Conservation (phyloP, 2,888 invertebrate species). For the Marronus borbonicus region DNA sequence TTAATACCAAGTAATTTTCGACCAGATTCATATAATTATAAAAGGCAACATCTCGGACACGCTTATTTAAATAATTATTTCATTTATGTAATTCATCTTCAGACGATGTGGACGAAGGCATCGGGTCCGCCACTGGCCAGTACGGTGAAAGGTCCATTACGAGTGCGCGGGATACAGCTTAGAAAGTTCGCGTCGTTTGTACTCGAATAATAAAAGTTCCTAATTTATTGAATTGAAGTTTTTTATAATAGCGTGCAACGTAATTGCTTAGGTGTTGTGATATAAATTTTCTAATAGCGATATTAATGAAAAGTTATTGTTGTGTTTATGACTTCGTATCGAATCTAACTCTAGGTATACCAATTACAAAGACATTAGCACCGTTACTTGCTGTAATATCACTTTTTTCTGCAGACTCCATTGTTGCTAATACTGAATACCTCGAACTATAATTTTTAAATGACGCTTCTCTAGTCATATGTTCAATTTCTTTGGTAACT, state of each 20-base stretch:
- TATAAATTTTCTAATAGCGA: not conserved
- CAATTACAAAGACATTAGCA: constrained; percentile 1
- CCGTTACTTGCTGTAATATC: not conserved
- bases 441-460: no score
- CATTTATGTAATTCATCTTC: constrained; percentile 50
- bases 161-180: constrained; percentile 10
- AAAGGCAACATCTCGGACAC: constrained; percentile 43
- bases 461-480: no score
- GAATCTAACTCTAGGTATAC: not conserved
- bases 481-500: no score
- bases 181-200: constrained; percentile 38
- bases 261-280: not conserved
- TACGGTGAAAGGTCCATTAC: constrained; percentile 44
- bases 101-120: constrained; percentile 38
- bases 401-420: not conserved
- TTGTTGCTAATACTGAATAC: no score
- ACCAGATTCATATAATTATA: constrained; percentile 47
- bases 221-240: constrained; percentile 33
- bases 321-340: not conserved
- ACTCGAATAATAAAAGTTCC: constrained; percentile 10
- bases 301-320: constrained; percentile 26
- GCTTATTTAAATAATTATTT: constrained; percentile 50
- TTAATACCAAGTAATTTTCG: constrained; percentile 46
- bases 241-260: constrained; percentile 1
- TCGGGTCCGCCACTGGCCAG: constrained; percentile 30